These are phyloP conservation scores for Drosophila pruinosa DNA, from an alignment of 1,140 invertebrate species.

Conservation along the genomic window DNA sequence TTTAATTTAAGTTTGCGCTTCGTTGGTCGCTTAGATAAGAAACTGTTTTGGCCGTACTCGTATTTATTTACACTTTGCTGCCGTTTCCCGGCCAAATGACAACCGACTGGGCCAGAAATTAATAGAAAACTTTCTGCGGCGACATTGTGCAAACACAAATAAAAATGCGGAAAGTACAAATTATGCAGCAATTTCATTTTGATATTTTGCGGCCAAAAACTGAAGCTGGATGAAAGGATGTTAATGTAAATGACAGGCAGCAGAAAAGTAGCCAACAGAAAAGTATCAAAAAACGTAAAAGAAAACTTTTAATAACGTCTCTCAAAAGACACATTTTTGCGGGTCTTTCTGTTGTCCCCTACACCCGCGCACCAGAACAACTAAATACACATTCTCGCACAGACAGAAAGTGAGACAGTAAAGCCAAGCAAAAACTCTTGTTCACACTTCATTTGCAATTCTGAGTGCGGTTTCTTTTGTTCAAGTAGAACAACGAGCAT, in stretches of 20 bases:
- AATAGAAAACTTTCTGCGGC: slow-evolving; percentile 73
- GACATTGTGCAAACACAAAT: slow-evolving; percentile 62
- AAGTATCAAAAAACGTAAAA: slow-evolving; percentile 21
- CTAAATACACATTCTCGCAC: neutral
- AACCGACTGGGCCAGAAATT: slow-evolving; percentile 60
- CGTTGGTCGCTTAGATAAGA: slow-evolving; percentile 70
- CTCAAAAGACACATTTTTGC: slow-evolving; percentile 64
- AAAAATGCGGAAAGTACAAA: slow-evolving; percentile 73
- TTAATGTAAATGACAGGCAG: slow-evolving; percentile 76
- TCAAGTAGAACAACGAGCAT: neutral
- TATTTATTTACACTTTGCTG: slow-evolving; percentile 79
- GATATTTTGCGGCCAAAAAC: slow-evolving; percentile 61
- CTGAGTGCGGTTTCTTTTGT: slow-evolving; percentile 58
- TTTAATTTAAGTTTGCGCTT: slow-evolving; percentile 80
- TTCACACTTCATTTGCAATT: slow-evolving; percentile 80
- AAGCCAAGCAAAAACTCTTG: slow-evolving; percentile 48
- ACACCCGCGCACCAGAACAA: neutral
- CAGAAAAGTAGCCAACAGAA: slow-evolving; percentile 41
- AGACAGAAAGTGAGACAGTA: neutral
- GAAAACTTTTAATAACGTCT: slow-evolving; percentile 79
- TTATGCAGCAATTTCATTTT: slow-evolving; percentile 82
- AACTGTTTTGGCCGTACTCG: slow-evolving; percentile 35
- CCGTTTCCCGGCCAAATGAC: slow-evolving; percentile 52
- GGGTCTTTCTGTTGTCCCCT: slow-evolving; percentile 36
- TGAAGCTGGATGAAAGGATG: slow-evolving; percentile 69